phyloP scores from a whole-genome alignment of 2,888 invertebrate species.

The Drosophila subsilvestris region DNA sequence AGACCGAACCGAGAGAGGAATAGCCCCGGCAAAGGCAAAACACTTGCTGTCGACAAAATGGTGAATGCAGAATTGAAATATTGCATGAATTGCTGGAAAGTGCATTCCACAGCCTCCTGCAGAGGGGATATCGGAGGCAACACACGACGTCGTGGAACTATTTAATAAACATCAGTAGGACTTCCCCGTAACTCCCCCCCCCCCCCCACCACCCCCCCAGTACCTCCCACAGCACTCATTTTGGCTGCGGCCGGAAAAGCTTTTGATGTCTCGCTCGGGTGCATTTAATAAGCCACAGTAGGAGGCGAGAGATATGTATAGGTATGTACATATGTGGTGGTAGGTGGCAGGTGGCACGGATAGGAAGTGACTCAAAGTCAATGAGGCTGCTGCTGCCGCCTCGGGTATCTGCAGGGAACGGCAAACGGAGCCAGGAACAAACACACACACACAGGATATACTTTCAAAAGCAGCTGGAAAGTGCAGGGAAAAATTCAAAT shows the following conservation, averaged over 20 bases:
- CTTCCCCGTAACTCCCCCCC: not conserved
- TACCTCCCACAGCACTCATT: conserved; percentile 21
- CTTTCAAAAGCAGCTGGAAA: not conserved
- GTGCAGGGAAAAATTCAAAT: not conserved
- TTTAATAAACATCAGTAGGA: conserved; percentile 70
- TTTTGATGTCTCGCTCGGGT: conserved; percentile 70
- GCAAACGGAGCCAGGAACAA: not conserved
- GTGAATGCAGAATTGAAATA: conserved; percentile 68
- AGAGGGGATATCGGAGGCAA: conserved; percentile 11
- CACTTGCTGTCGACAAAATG: conserved; percentile 40
- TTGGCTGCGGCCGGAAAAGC: conserved; percentile 37
- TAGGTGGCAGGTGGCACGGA: not conserved
- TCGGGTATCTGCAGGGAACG: not conserved
- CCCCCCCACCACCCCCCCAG: no score
- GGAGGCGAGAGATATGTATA: not conserved
- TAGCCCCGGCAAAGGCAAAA: conserved; percentile 21
- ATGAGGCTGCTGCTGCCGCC: conserved; percentile 27
- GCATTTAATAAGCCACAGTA: conserved; percentile 67
- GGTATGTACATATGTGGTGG: no score
- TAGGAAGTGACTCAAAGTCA: conserved; percentile 31
- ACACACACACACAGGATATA: not conserved
- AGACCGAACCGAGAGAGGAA: conserved; percentile 1
- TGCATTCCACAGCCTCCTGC: conserved; percentile 37
- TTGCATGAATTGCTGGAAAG: conserved; percentile 64
- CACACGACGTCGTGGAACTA: conserved; percentile 60